Evolutionary conservation across 2,113 vertebrate genomes (phyloP), one percentile per base, ranked within the genome.

Genomic region (Eidolon helvum): DNA sequence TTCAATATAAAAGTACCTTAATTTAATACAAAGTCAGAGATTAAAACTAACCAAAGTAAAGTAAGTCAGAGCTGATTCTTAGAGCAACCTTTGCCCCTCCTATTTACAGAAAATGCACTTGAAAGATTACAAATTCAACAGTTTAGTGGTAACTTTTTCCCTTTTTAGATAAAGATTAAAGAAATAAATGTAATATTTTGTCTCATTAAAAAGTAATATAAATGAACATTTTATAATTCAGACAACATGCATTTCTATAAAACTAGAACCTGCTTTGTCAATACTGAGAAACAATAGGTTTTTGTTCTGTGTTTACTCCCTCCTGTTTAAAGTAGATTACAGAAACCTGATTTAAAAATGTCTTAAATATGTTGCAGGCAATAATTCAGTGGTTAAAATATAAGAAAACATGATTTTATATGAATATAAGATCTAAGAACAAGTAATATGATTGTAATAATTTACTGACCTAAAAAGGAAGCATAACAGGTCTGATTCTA

Each of bases 41-140:
- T 72, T 77, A 87, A 92, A 90, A 87, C 50, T 87, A 71, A 43
- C 40, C 55, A 72, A 95, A 95, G 28, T 50, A 30, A 77, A 94
- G 22, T 16, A 38, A 83, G 50, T 92, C 30, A 77, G 77, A 93
- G 24, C 69, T 72, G 12, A 93, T 72, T 91, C 53, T 45, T 53
- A 15, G 4, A 90, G 21, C 2, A 26, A 53, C 10, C n/a, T 68
- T 38, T 16, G 10, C 21, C 24, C 11, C 48, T 12, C 16, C 38
- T 40, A 26, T 35, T 93, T 78, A 75, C 0, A 33, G 33, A 28
- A 61, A 26, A 40, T 28, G 59, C 50, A 71, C n/a, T 53, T 43
- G 71, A 89, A 77, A 93, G n/a, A 55, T 10, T 7, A 86, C 45
- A 88, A 82, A 94, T 90, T 50, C n/a, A 75, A 82, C 19, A 45